phyloP scores from a whole-genome alignment of 1,140 invertebrate genomes.

The Ceratina australensis region DNA sequence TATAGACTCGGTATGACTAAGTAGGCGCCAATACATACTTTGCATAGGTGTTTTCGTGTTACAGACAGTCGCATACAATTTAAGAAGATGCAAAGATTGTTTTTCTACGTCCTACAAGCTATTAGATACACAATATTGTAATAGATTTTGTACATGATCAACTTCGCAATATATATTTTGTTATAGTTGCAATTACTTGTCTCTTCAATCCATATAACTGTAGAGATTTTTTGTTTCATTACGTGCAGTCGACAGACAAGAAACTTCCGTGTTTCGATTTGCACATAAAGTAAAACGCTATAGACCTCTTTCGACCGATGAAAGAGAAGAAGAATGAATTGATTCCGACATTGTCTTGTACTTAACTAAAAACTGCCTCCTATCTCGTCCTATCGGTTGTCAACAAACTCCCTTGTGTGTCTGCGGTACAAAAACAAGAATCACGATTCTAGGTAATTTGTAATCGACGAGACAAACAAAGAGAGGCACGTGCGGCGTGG shows the following conservation, averaged over 20 bases:
- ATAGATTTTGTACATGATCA: no score
- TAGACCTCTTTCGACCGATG: background rate
- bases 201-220: background rate
- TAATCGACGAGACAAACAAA: background rate
- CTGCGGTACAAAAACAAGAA: conserved; percentile 8
- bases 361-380: conserved; percentile 22
- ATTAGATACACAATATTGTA: no score
- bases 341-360: background rate
- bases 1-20: no score
- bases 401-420: conserved; percentile 3
- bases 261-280: background rate
- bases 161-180: no score
- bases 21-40: no score
- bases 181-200: no score
- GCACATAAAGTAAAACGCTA: background rate
- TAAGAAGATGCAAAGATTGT: no score
- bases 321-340: background rate
- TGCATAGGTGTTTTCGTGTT: no score
- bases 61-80: no score
- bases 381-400: background rate
- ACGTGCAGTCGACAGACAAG: background rate
- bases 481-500: background rate
- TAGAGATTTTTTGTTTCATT: background rate
- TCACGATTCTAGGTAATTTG: background rate
- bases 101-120: no score